Conservation (phyloP, 2,888 invertebrate genomes). For the Megamerina dolium region DNA sequence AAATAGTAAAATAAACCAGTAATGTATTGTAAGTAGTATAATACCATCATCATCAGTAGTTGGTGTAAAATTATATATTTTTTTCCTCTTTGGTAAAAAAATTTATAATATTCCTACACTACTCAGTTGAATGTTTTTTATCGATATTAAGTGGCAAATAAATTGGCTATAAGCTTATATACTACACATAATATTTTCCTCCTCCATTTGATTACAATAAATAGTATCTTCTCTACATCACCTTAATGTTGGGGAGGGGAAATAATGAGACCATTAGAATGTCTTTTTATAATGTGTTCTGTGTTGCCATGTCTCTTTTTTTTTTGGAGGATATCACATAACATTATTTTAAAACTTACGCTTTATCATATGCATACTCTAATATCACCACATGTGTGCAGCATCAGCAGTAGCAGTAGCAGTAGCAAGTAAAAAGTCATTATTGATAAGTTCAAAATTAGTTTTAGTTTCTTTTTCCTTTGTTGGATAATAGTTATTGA, state of each 20-base stretch:
- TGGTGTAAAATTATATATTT: too few species aligned
- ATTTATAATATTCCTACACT: too few species aligned
- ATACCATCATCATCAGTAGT: too few species aligned
- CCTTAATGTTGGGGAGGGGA: not conserved
- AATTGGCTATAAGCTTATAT: slow-evolving; percentile 42
- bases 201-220: too few species aligned
- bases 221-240: too few species aligned
- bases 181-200: not conserved
- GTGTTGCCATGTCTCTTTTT: not conserved
- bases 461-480: not conserved
- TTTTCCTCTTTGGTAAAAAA: too few species aligned
- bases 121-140: too few species aligned
- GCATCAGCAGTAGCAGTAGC: not conserved
- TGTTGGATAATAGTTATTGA: not conserved
- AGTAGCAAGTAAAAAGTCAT: too few species aligned
- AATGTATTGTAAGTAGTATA: too few species aligned
- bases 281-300: not conserved
- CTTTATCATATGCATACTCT: not conserved
- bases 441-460: too few species aligned
- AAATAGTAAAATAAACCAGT: too few species aligned
- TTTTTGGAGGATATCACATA: not conserved
- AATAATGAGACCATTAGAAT: not conserved
- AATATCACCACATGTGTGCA: not conserved
- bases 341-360: not conserved
- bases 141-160: slow-evolving; percentile 41